A percentile compares a stretch with the other conserved stretches of the same genome.
phyloP scores from a whole-genome alignment of 1,140 invertebrate genomes.

The Ceratosolen solmsi region DNA sequence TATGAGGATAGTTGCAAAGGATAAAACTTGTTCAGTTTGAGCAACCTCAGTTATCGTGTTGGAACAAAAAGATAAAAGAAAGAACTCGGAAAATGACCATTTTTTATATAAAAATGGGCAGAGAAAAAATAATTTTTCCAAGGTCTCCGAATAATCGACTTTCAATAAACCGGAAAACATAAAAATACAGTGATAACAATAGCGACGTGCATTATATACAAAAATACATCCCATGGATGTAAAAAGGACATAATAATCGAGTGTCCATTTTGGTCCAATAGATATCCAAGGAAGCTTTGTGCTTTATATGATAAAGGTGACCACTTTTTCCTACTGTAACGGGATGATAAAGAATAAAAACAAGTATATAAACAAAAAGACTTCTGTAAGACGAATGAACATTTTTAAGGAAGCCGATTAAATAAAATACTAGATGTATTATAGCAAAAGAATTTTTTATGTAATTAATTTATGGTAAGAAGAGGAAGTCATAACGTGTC shows the following conservation, averaged over 20 bases:
- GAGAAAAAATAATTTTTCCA: slow-evolving; percentile 54
- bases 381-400: slow-evolving; percentile 47
- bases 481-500: slow-evolving; percentile 57
- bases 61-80: slow-evolving; percentile 36
- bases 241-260: slow-evolving; percentile 54
- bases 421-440: slow-evolving; percentile 69
- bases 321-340: slow-evolving; percentile 65
- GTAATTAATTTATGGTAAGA: slow-evolving; percentile 72
- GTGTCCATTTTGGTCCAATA: slow-evolving; percentile 60
- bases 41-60: slow-evolving; percentile 50
- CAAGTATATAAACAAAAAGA: slow-evolving; percentile 52
- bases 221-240: slow-evolving; percentile 72
- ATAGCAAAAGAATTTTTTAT: slow-evolving; percentile 71
- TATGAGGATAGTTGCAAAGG: slow-evolving; percentile 53
- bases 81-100: slow-evolving; percentile 57
- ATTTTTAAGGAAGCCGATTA: slow-evolving; percentile 66
- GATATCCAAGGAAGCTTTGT: slow-evolving; percentile 62
- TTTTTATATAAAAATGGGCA: slow-evolving; percentile 61
- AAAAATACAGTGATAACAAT: slow-evolving; percentile 31
- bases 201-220: slow-evolving; percentile 39
- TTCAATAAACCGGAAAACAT: slow-evolving; percentile 50
- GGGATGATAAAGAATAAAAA: slow-evolving; percentile 58
- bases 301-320: slow-evolving; percentile 67
- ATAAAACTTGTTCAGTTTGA: slow-evolving; percentile 53
- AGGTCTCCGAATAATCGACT: slow-evolving; percentile 52